Evolutionary conservation across 2,113 vertebrate species (phyloP).

Genomic region (Tor tambroides): DNA sequence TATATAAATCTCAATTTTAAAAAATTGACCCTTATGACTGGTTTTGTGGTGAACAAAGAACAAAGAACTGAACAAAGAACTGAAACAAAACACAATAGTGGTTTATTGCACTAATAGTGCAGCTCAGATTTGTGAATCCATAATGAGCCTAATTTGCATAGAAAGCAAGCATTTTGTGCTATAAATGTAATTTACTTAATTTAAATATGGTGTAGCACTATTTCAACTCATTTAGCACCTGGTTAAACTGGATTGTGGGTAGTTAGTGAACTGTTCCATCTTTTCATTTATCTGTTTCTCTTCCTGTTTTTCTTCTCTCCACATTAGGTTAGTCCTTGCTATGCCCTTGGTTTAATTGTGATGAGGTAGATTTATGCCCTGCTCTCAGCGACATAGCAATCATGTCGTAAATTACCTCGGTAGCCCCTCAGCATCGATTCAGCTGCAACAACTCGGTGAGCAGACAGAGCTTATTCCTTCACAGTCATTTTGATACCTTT

Average conservation of each 20-base stretch:
- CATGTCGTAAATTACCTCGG: constrained; percentile 70
- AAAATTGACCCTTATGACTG: too few species aligned
- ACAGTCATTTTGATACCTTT: neutral
- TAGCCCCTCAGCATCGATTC: constrained; percentile 19
- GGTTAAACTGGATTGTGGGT: neutral
- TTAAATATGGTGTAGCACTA: neutral
- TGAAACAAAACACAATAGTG: neutral
- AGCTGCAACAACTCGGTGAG: neutral
- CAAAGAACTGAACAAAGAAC: too few species aligned
- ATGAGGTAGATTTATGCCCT: constrained; percentile 71
- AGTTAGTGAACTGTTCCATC: neutral
- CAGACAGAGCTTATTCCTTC: neutral
- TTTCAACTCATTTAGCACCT: neutral
- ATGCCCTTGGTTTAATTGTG: constrained; percentile 69
- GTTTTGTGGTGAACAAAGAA: too few species aligned
- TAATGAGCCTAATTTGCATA: neutral
- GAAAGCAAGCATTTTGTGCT: neutral
- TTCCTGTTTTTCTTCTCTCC: neutral
- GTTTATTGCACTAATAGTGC: neutral
- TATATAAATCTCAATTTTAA: too few species aligned
- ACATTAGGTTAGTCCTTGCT: constrained; percentile 55
- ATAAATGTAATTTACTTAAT: neutral
- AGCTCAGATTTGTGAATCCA: neutral
- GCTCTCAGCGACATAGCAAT: constrained; percentile 62
- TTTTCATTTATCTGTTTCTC: neutral